phyloP scores from a whole-genome alignment of 1,140 invertebrate species.

The Hetaerina americana region DNA sequence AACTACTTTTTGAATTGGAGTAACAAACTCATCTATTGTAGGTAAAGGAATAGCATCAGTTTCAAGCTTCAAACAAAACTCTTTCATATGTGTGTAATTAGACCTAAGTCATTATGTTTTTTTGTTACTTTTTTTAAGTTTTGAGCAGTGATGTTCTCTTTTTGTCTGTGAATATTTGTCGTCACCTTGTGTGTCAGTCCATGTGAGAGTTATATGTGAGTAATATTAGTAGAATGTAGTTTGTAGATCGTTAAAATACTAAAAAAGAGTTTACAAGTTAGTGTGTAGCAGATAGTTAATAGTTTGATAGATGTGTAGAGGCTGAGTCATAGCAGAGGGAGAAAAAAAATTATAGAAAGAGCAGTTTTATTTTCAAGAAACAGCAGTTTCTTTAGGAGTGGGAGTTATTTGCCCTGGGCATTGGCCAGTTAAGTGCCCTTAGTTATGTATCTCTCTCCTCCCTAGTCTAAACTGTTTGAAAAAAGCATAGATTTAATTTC shows the following conservation, averaged over 20 bases:
- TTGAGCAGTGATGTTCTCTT: neutral
- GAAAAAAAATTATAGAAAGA: neutral
- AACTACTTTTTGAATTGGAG: too few relatives aligned
- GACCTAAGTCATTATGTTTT: neutral
- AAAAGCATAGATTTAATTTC: neutral
- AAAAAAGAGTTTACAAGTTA: neutral
- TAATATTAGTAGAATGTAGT: neutral
- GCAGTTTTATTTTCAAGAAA: neutral
- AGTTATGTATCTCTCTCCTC: neutral
- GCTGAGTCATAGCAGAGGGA: neutral
- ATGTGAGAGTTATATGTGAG: neutral
- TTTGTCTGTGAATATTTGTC: neutral
- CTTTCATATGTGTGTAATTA: neutral
- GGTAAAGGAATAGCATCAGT: neutral
- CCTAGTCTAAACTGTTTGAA: neutral
- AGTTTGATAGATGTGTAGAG: neutral
- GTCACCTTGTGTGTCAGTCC: neutral
- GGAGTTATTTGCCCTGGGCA: neutral
- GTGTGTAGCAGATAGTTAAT: neutral
- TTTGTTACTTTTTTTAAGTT: neutral
- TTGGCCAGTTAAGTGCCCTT: neutral
- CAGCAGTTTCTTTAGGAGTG: neutral
- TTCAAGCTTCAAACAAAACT: neutral
- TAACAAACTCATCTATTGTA: too few relatives aligned
- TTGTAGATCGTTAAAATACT: neutral